Evolutionary conservation across 2,797 vertebrate genomes (phyloP).

Genomic region (Periophthalmus magnuspinnatus): DNA sequence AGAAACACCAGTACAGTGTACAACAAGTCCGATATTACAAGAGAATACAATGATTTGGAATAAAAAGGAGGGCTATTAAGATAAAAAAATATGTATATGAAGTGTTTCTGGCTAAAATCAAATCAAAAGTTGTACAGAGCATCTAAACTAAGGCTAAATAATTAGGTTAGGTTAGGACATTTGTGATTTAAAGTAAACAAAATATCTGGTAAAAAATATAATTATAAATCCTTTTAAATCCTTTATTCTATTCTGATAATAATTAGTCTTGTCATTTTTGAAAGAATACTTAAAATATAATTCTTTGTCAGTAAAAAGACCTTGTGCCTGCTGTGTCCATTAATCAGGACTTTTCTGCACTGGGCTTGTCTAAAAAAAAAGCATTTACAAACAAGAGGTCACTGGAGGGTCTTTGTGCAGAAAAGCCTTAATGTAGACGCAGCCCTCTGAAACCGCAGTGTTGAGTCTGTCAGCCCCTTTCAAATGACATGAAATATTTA

Average conservation of each 20-base stretch:
- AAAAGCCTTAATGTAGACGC: slow-evolving; percentile 78
- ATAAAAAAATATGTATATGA: too few relatives aligned
- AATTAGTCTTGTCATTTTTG: too few relatives aligned
- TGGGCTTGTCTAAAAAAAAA: slow-evolving; percentile 74
- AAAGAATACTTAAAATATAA: not conserved
- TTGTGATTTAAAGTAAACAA: too few relatives aligned
- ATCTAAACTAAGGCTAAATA: too few relatives aligned
- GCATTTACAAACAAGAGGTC: slow-evolving; percentile 79
- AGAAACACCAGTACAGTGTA: not conserved
- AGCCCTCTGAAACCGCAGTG: slow-evolving; percentile 74
- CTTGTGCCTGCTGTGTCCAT: slow-evolving; percentile 61
- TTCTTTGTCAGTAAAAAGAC: slow-evolving; percentile 38
- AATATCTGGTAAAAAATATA: too few relatives aligned
- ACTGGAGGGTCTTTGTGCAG: slow-evolving; percentile 82
- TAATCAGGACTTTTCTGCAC: slow-evolving; percentile 77
- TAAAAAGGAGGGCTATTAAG: not conserved
- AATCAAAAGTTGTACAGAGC: too few relatives aligned
- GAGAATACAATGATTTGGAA: not conserved
- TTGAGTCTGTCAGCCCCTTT: slow-evolving; percentile 81
- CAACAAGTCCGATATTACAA: slow-evolving; percentile 13
- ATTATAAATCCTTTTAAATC: too few relatives aligned
- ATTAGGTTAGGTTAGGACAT: too few relatives aligned
- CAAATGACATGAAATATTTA: slow-evolving; percentile 79
- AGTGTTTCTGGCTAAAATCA: too few relatives aligned
- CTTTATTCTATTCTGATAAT: too few relatives aligned